These are phyloP conservation scores for Rhabdornis inornatus DNA, from an alignment of 2,113 vertebrate genomes.

Conservation along the genomic window DNA sequence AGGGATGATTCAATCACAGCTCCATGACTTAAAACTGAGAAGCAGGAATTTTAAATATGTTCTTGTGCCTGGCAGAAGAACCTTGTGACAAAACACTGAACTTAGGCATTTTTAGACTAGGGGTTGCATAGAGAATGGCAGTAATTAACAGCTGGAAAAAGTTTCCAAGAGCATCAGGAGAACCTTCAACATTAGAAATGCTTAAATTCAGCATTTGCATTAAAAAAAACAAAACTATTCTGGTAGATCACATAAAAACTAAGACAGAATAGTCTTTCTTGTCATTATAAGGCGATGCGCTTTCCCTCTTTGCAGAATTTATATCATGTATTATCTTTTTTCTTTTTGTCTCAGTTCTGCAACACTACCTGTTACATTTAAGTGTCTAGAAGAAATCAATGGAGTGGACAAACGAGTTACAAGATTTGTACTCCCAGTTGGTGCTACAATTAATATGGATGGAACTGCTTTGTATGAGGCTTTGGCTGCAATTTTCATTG, in stretches of 20 bases:
- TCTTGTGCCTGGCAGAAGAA: not conserved
- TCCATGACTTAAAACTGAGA: not conserved
- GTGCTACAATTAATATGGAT: slow-evolving; percentile 96
- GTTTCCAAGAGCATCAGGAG: not conserved
- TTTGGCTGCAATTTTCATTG: slow-evolving; percentile 95
- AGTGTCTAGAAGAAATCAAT: slow-evolving; percentile 94
- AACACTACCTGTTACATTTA: slow-evolving; percentile 94
- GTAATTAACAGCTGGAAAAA: not conserved
- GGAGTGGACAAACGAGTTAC: slow-evolving; percentile 92
- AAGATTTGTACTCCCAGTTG: slow-evolving; percentile 92
- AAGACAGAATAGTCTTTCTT: not conserved
- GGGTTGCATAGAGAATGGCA: not conserved
- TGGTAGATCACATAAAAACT: not conserved
- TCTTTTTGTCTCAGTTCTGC: slow-evolving; percentile 79
- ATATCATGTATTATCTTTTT: not conserved
- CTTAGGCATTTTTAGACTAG: not conserved
- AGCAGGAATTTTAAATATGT: fast-evolving
- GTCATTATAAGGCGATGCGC: fast-evolving
- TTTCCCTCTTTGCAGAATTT: not conserved
- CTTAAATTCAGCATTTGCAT: not conserved
- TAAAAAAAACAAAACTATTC: not conserved
- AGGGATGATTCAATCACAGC: not conserved
- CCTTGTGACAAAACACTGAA: not conserved
- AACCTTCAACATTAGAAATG: not conserved
- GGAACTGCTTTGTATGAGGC: slow-evolving; percentile 95